These are phyloP conservation scores for Clitarchus hookeri DNA, from an alignment of 2,888 invertebrate species.

Conservation along the genomic window DNA sequence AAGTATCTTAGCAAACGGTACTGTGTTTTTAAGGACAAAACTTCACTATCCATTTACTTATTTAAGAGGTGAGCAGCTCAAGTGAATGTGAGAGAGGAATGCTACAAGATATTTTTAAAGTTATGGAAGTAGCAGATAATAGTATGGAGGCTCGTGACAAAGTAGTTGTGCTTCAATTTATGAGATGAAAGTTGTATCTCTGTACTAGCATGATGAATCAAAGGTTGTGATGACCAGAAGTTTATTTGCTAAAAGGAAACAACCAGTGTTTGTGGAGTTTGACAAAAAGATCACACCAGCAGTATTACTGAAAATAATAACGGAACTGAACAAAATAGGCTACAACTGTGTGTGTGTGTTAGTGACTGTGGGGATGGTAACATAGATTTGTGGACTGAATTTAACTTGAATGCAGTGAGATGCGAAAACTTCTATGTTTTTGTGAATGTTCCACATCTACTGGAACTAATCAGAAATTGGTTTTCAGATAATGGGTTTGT, in stretches of 20 bases:
- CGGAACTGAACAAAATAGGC: too few species aligned
- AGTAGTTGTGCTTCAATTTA: slow-evolving; percentile 27
- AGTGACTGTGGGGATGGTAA: too few species aligned
- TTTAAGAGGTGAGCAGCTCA: slow-evolving; percentile 15
- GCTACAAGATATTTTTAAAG: slow-evolving; percentile 27
- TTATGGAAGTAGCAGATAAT: slow-evolving; percentile 20
- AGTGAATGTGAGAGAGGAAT: slow-evolving; percentile 17
- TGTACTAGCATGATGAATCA: slow-evolving; percentile 26
- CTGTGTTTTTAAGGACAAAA: slow-evolving; percentile 19
- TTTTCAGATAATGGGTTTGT: too few species aligned
- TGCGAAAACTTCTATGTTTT: too few species aligned
- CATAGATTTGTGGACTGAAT: too few species aligned
- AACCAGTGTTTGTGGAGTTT: slow-evolving; percentile 46
- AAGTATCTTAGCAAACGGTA: slow-evolving; percentile 27
- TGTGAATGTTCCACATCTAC: too few species aligned
- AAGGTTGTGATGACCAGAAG: slow-evolving; percentile 44
- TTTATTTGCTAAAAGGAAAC: slow-evolving; percentile 45
- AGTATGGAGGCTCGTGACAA: not conserved
- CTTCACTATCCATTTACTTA: slow-evolving; percentile 12
- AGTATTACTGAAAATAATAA: too few species aligned
- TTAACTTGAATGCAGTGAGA: too few species aligned
- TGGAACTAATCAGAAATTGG: too few species aligned
- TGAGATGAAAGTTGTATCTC: slow-evolving; percentile 30
- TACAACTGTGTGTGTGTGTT: too few species aligned
- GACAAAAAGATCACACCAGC: slow-evolving; percentile 46